phyloP scores from a whole-genome alignment of 2,888 invertebrate species.

The Fragum whitleyi region DNA sequence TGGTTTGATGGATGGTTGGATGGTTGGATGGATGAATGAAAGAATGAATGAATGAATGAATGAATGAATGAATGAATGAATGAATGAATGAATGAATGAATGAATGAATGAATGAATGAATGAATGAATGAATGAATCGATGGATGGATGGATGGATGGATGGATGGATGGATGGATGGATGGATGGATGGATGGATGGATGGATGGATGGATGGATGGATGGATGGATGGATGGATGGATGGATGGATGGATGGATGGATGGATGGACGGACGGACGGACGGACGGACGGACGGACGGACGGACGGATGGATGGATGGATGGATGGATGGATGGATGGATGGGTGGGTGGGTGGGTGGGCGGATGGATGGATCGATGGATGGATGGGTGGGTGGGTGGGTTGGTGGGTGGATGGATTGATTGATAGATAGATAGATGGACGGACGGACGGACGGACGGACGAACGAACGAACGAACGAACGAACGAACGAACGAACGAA shows the following conservation, averaged over 20 bases:
- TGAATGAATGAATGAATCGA: no score
- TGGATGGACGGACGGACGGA: no score
- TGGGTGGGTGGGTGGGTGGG: no score
- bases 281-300: neutral
- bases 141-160: neutral
- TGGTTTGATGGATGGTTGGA: neutral
- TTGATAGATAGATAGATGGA: neutral
- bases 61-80: neutral
- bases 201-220: neutral
- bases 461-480: no score
- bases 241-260: no score
- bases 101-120: neutral
- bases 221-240: neutral
- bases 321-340: no score
- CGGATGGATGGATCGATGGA: no score
- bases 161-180: neutral
- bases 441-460: no score
- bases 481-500: no score
- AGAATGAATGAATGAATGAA: neutral
- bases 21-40: no score
- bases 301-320: no score
- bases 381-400: no score
- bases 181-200: neutral
- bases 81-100: neutral
- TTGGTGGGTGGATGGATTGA: neutral